Evolutionary conservation across 2,113 vertebrate genomes (phyloP).

Genomic region (Gadus macrocephalus): DNA sequence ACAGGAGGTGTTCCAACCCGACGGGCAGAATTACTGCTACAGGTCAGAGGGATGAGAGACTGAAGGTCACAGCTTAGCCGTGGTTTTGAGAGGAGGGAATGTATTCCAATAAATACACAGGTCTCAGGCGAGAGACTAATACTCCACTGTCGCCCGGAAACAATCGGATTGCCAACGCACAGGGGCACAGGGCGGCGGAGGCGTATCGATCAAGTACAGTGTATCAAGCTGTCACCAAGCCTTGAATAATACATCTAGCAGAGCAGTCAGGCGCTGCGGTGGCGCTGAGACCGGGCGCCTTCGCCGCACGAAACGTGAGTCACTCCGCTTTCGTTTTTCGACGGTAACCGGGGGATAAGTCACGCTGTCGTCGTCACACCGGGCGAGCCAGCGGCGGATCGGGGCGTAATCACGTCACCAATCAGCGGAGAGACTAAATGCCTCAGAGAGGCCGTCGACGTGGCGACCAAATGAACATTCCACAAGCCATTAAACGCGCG

Average conservation of each 20-base stretch:
- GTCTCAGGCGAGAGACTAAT: constrained; percentile 52
- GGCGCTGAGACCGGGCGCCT: too few species aligned
- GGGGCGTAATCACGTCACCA: constrained; percentile 43
- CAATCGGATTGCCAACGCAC: constrained; percentile 49
- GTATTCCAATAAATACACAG: constrained; percentile 61
- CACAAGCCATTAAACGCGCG: constrained; percentile 52
- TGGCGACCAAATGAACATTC: constrained; percentile 60
- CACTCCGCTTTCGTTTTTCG: constrained; percentile 39
- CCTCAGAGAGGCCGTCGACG: constrained; percentile 50
- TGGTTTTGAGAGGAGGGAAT: constrained; percentile 54
- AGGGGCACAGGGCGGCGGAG: constrained; percentile 58
- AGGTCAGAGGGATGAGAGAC: constrained; percentile 63
- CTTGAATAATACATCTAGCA: constrained; percentile 62
- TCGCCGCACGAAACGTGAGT: too few species aligned
- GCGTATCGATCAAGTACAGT: constrained; percentile 65
- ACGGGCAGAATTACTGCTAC: constrained; percentile 65
- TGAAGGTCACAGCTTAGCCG: constrained; percentile 70
- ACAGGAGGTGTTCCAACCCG: constrained; percentile 44
- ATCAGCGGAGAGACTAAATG: constrained; percentile 36
- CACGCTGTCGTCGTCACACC: constrained; percentile 10
- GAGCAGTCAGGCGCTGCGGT: constrained; percentile 38
- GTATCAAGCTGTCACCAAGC: constrained; percentile 54
- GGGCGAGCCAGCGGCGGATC: constrained; percentile 35
- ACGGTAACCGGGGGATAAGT: constrained; percentile 50
- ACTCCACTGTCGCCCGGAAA: constrained; percentile 51